Conservation (phyloP, 2,888 invertebrate genomes). For the Polyploca ridens region DNA sequence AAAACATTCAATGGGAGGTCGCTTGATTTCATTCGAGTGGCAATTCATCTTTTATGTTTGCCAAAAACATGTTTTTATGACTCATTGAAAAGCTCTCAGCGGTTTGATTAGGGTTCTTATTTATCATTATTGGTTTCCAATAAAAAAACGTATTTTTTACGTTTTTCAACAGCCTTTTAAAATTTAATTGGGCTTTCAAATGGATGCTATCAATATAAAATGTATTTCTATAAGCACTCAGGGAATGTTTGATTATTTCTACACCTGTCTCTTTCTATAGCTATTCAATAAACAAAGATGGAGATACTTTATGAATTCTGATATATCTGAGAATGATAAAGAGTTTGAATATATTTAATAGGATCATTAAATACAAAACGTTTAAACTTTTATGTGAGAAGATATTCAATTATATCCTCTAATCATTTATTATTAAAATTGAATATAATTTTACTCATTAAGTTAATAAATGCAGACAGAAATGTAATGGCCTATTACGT, state of each 20-base stretch:
- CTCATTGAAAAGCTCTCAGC: not conserved
- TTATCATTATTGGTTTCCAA: not conserved
- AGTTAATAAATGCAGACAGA: conserved; percentile 1
- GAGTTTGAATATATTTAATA: too few relatives aligned
- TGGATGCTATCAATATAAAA: too few relatives aligned
- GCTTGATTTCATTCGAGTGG: not conserved
- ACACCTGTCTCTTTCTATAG: too few relatives aligned
- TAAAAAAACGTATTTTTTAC: not conserved
- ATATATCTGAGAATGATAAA: too few relatives aligned
- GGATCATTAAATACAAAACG: too few relatives aligned
- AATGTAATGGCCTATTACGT: conserved; percentile 15
- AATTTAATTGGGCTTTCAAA: not conserved
- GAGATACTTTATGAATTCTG: too few relatives aligned
- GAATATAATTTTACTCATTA: not conserved
- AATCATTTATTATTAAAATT: not conserved
- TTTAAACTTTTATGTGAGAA: not conserved
- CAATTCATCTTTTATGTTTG: not conserved
- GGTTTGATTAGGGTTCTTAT: not conserved
- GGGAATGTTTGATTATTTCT: too few relatives aligned
- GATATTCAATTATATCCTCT: not conserved
- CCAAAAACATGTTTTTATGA: conserved; percentile 7
- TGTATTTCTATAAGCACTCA: too few relatives aligned
- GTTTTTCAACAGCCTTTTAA: not conserved
- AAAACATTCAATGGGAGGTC: conserved; percentile 16
- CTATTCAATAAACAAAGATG: too few relatives aligned